phyloP scores from a whole-genome alignment of 1,140 invertebrate species.

The Euura lappo region DNA sequence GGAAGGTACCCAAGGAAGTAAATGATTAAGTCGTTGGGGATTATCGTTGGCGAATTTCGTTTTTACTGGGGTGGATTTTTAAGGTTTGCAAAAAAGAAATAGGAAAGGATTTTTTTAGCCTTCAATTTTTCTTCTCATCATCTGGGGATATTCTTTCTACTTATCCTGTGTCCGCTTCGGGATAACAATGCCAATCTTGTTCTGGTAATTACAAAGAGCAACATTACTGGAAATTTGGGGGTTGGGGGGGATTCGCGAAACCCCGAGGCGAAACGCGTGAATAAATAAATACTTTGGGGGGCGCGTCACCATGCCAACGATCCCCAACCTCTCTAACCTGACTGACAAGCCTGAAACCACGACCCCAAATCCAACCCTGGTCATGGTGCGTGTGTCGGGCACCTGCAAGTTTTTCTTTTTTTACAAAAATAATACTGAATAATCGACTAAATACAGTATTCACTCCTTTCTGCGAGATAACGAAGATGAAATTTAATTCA shows the following conservation, averaged over 20 bases:
- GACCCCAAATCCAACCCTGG: neutral
- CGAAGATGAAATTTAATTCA: neutral
- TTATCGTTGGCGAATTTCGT: neutral
- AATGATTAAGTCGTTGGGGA: neutral
- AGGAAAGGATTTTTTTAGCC: too few species aligned
- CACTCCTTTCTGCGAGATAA: neutral
- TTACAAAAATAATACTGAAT: neutral
- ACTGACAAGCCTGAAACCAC: constrained; percentile 6
- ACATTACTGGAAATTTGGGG: neutral
- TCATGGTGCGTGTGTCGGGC: neutral
- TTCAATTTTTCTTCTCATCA: neutral
- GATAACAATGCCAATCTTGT: neutral
- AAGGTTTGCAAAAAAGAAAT: neutral
- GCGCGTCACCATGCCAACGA: neutral
- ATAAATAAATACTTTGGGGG: neutral
- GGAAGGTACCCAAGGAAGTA: neutral
- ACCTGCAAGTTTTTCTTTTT: neutral
- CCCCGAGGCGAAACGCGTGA: neutral
- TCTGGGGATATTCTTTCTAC: too few species aligned
- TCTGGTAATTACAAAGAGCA: constrained; percentile 7
- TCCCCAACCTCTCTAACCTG: neutral
- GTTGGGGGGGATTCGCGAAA: neutral
- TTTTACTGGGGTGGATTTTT: neutral
- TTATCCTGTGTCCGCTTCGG: neutral
- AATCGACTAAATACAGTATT: neutral